phyloP scores from a whole-genome alignment of 1,140 invertebrate genomes.

The Amyelois transitella region DNA sequence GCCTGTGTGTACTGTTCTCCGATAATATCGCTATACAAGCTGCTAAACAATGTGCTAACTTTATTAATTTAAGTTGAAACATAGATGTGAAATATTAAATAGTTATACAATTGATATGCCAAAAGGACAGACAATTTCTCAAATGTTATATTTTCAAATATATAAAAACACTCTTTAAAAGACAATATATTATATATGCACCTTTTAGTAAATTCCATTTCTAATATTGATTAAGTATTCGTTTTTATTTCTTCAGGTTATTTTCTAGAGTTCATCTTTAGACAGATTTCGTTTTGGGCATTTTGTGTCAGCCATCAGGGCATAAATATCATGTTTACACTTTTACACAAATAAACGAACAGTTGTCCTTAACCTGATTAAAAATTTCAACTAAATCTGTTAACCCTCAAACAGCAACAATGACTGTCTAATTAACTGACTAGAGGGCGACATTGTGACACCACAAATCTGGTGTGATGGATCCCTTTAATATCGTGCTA shows the following conservation, averaged over 20 bases:
- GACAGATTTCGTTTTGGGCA: too few species aligned
- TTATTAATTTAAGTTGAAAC: slow-evolving; percentile 45
- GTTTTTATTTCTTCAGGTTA: too few species aligned
- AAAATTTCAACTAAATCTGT: slow-evolving; percentile 31
- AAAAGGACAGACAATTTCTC: too few species aligned
- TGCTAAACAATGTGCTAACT: slow-evolving; percentile 42
- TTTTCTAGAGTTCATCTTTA: too few species aligned
- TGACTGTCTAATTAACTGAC: slow-evolving; percentile 64
- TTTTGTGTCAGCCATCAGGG: not conserved
- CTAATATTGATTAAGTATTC: too few species aligned
- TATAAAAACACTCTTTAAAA: too few species aligned
- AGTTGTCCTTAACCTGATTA: slow-evolving; percentile 23
- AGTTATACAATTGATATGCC: not conserved
- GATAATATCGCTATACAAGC: slow-evolving; percentile 28
- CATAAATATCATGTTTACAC: not conserved
- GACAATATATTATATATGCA: too few species aligned
- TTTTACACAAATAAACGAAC: not conserved
- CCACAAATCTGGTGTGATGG: slow-evolving; percentile 66
- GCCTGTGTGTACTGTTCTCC: slow-evolving; percentile 46
- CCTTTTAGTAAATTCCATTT: too few species aligned
- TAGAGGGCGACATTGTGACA: slow-evolving; percentile 67
- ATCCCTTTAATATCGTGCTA: slow-evolving; percentile 64
- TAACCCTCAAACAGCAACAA: slow-evolving; percentile 35
- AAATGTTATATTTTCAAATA: too few species aligned
- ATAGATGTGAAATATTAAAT: too few species aligned